Base-by-base conservation (phyloP, 2,113 vertebrate genomes). In the Rhagologus leucostigma region DNA sequence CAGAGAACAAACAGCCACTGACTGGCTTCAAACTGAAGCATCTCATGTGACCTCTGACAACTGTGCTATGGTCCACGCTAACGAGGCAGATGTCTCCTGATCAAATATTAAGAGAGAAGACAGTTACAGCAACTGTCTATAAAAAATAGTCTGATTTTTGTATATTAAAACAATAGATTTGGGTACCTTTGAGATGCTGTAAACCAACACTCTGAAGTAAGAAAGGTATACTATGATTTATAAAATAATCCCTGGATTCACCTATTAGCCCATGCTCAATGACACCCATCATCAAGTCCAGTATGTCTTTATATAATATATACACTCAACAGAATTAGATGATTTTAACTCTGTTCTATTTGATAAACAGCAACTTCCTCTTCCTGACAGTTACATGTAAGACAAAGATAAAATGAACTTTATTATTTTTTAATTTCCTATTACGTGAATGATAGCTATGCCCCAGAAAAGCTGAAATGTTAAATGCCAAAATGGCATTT, bases 11-110 rank as follows among this genome's bases (percentile, higher is more conserved):
- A 78, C 13, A 92, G 50, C 3, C 65, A 78, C 1, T 3, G 3
- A 77, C 16, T 62, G 56, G 47, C 11, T 79, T 67, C 62, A 82
- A 39, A 42, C 16, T 44, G 44, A 89, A 78, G 21, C 24, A 55
- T 52, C 53, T 84, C 44, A 16, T 46, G 39, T 17, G 18, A 75
- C 21, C 49, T 71, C 46, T 67, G 57, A 76, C 53, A 86, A 30
- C 0, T 62, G 23, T 1, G 0, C 37, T 32, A 26, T 1, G 13
- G 52, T 57, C 47, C 63, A 63, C 8, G 5, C 33, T 69, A 18
- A 90, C 2, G 2, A 53, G 47, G 16, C 19, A 64, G 29, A 49
- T 10, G 11, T 14, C 53, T 14, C 21, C 47, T 16, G 4, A 59
- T 65, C 30, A 16, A 53, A 56, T 44, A 84, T 12, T 56, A 79